Conservation (phyloP, 1,140 invertebrate genomes). For the Rhyzopertha dominica region DNA sequence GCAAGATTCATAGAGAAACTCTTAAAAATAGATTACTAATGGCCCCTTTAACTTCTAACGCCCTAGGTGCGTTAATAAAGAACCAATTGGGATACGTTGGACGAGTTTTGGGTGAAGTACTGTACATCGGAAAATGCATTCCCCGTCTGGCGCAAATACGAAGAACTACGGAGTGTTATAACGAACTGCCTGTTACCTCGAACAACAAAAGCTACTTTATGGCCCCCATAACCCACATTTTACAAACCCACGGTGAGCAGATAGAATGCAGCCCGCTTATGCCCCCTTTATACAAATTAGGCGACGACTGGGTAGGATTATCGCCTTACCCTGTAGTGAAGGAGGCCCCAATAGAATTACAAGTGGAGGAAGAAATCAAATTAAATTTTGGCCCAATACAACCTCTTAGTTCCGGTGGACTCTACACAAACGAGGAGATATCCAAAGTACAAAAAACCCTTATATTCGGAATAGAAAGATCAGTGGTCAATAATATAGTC, state of each 20-base stretch:
- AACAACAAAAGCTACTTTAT: slow-evolving; percentile 1
- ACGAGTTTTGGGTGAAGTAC: slow-evolving; percentile 4
- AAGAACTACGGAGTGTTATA: background rate
- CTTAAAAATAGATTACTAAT: background rate
- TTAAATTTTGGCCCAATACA: slow-evolving; percentile 1
- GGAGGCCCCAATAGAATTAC: no score
- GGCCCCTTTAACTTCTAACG: no score
- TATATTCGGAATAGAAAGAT: no score
- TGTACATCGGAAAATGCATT: slow-evolving; percentile 1
- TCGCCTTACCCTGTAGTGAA: background rate
- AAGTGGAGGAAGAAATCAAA: no score
- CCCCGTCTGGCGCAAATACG: background rate
- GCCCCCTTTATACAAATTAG: background rate
- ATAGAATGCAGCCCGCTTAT: background rate
- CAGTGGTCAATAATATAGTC: no score
- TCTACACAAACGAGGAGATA: background rate
- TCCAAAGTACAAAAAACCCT: no score
- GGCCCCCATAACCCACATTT: slow-evolving; percentile 1
- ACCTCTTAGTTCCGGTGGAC: background rate
- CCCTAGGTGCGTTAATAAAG: no score
- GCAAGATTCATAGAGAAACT: background rate
- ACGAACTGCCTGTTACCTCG: background rate
- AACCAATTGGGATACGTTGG: background rate
- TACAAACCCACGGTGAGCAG: slow-evolving; percentile 3
- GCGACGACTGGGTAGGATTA: slow-evolving; percentile 6